Base-by-base conservation (phyloP, 2,888 invertebrate genomes). In the Yponomeuta malinellus region DNA sequence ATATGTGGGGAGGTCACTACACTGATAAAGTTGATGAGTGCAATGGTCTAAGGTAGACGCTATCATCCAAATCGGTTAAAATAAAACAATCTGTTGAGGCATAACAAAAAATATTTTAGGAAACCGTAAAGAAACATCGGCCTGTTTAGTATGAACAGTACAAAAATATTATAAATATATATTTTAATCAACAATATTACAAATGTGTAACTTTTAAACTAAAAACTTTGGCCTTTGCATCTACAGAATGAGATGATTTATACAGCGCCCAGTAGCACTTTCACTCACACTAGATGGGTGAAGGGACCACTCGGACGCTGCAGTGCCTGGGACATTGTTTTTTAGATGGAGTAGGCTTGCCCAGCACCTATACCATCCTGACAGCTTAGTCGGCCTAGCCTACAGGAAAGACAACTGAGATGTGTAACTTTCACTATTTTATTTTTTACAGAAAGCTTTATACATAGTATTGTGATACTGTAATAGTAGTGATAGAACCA, bases 131-230 rank as follows among this genome's bases (percentile, higher is more conserved):
- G 76, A 77, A 74, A 77, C 74, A 76, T 2, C 76, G 77, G 83
- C 83, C 78, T 76, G 77, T 79, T 80, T 12, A 2, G 6, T 70
- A 52, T 77, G 78, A 78, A 83, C 77, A 81, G 83, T 90, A 91
- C 81, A 90, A 91, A 90, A 90, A 90, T 90, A 89, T 84, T 83
- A 83, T 83, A 82, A 79, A 76, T 43, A 43, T 37, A 67, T 12
- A 65, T 77, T 78, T 78, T 75, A 78, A 81, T 78, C 82, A 82
- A 86, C 81, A 85, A 85, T 81, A 83, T 82, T 85, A 83, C 83
- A 86, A 85, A 73, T 74, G 74, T 75, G 65, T 63, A 63, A 71
- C n/a, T 64, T 63, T 63, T 68, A 48, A 23, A 23, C 23, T 23
- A 23, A 23, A 23, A 23, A 23, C 23, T 23, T 23, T 23, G 23